phyloP scores from a whole-genome alignment of 1,140 invertebrate genomes.

The Panagrolaimus sp. region DNA sequence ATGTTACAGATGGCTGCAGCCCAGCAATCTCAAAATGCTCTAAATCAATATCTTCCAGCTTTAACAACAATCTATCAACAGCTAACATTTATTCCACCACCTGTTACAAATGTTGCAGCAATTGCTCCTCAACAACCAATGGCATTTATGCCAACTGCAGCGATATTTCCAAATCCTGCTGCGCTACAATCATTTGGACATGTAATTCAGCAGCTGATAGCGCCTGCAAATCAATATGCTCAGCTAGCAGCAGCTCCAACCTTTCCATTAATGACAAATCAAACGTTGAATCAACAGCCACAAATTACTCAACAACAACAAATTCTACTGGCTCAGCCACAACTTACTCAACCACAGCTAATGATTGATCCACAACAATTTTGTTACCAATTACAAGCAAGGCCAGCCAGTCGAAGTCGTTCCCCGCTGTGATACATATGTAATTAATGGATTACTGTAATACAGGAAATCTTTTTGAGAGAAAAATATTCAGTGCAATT shows the following conservation, averaged over 20 bases:
- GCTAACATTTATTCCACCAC: not conserved
- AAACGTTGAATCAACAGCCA: not conserved
- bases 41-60: constrained; percentile 9
- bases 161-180: not conserved
- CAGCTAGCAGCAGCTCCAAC: not conserved
- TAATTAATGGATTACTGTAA: too few relatives aligned
- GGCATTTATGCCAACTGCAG: not conserved
- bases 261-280: not conserved
- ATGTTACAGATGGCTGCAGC: not conserved
- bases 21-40: constrained; percentile 1
- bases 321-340: not conserved
- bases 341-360: not conserved
- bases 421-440: not conserved
- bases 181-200: not conserved
- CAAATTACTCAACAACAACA: not conserved
- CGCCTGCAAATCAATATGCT: not conserved
- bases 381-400: constrained; percentile 6
- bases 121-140: not conserved
- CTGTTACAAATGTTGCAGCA: not conserved
- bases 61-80: not conserved
- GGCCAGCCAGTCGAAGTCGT: not conserved
- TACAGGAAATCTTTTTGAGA: too few relatives aligned
- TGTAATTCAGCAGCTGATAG: not conserved
- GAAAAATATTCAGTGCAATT: too few relatives aligned
- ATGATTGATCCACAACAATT: not conserved